These are phyloP conservation scores for Chloroclystis v-ata DNA, from an alignment of 2,888 invertebrate species.

Conservation along the genomic window DNA sequence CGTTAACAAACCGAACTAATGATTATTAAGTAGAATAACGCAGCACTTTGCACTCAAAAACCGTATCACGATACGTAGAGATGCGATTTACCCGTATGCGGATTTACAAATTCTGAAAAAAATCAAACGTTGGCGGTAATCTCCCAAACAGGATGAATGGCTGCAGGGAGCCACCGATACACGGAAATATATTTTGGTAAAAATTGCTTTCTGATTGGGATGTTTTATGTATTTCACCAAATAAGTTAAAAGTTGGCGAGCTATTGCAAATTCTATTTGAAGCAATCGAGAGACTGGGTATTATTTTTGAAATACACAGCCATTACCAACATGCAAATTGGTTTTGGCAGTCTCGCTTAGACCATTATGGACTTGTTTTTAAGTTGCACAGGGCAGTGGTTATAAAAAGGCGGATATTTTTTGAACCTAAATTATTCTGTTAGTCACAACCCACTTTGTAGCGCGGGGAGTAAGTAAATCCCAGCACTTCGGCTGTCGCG, in stretches of 20 bases:
- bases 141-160: neutral
- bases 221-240: neutral
- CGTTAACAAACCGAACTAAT: constrained; percentile 77
- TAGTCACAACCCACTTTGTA: constrained; percentile 23
- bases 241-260: neutral
- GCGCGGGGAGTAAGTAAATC: constrained; percentile 45
- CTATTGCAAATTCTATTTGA: neutral
- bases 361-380: neutral
- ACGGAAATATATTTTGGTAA: neutral
- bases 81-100: constrained; percentile 40
- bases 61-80: constrained; percentile 46
- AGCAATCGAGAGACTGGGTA: constrained; percentile 12
- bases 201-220: neutral
- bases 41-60: constrained; percentile 65
- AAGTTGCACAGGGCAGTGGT: neutral
- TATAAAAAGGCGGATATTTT: constrained; percentile 5
- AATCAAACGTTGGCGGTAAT: constrained; percentile 29
- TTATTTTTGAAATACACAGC: constrained; percentile 22
- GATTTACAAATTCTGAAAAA: constrained; percentile 30
- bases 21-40: constrained; percentile 75
- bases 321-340: constrained; percentile 26
- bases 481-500: constrained; percentile 46
- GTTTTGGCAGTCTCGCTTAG: constrained; percentile 11
- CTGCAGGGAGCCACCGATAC: neutral
- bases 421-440: constrained; percentile 17